A percentile compares a stretch with the other conserved stretches of the same genome.
These are phyloP conservation scores for Hyperoplus immaculatus DNA, from an alignment of 2,797 vertebrate species.

Conservation along the genomic window DNA sequence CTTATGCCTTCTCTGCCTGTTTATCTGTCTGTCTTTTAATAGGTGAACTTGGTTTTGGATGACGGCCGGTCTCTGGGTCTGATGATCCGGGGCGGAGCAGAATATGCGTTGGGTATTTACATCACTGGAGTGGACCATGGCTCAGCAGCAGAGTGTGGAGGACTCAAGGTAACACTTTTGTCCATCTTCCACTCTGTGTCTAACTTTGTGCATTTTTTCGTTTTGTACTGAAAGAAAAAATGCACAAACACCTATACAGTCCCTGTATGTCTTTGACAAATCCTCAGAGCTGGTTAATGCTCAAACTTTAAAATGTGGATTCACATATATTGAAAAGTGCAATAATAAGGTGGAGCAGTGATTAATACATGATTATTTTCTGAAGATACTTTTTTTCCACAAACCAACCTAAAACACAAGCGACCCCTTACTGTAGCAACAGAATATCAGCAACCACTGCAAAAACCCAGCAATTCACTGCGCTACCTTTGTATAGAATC, in stretches of 20 bases:
- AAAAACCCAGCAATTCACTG: not conserved
- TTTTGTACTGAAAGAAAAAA: too few relatives aligned
- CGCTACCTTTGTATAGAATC: not conserved
- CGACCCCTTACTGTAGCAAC: not conserved
- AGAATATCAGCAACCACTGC: not conserved
- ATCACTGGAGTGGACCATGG: constrained; percentile 95
- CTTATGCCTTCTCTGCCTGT: not conserved
- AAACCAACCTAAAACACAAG: not conserved
- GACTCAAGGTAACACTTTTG: constrained; percentile 90
- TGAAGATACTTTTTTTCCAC: not conserved
- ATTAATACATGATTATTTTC: not conserved
- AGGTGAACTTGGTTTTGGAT: constrained; percentile 96
- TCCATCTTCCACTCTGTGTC: not conserved
- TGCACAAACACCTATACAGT: not conserved
- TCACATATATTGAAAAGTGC: too few relatives aligned
- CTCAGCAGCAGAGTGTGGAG: constrained; percentile 93
- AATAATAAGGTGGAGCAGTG: not conserved
- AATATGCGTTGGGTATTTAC: constrained; percentile 96
- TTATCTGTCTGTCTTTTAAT: constrained; percentile 40
- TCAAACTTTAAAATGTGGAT: too few relatives aligned
- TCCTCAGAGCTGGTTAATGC: not conserved
- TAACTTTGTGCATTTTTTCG: not conserved
- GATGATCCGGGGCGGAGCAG: constrained; percentile 95
- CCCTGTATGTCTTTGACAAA: not conserved
- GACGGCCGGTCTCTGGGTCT: constrained; percentile 95